Percentiles rank a stretch among this genome's conserved stretches.
phyloP scores from a whole-genome alignment of 1,140 invertebrate genomes.

The Drosophila kikkawai region DNA sequence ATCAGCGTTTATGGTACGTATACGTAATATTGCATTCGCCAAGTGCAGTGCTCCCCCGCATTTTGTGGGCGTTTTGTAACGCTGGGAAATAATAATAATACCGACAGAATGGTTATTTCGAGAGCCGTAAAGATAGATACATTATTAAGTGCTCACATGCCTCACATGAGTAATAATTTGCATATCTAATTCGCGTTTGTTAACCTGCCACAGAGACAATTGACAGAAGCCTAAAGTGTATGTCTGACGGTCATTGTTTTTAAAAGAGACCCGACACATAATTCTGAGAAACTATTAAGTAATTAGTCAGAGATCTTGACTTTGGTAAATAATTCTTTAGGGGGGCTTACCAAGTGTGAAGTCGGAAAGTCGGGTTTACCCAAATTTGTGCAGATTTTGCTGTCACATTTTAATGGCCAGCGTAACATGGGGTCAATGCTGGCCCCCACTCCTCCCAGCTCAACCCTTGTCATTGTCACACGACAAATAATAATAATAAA shows the following conservation, averaged over 20 bases:
- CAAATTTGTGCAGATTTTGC: conserved; percentile 41
- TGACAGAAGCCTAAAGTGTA: conserved; percentile 36
- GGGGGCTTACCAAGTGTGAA: not conserved
- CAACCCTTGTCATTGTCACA: conserved; percentile 52
- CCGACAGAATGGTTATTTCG: conserved; percentile 56
- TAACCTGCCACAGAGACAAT: conserved; percentile 38
- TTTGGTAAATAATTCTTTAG: conserved; percentile 9
- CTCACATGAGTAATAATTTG: conserved; percentile 55
- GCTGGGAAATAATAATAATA: conserved; percentile 40
- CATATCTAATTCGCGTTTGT: conserved; percentile 36
- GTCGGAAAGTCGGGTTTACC: conserved; percentile 7
- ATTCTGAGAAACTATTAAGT: conserved; percentile 26
- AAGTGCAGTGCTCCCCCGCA: conserved; percentile 33
- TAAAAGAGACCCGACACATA: not conserved
- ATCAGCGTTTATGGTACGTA: conserved; percentile 48
- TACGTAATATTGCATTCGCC: conserved; percentile 53
- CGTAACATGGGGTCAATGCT: conserved; percentile 24
- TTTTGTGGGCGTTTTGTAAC: conserved; percentile 48
- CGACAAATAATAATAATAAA: conserved; percentile 18
- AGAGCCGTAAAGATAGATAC: conserved; percentile 53
- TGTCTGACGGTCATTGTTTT: not conserved
- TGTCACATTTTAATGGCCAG: conserved; percentile 25
- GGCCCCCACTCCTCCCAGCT: not conserved
- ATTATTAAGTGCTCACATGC: conserved; percentile 51
- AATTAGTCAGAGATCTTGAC: conserved; percentile 16